A percentile compares a stretch with the other conserved stretches of the same genome.
Evolutionary conservation across 2,888 invertebrate genomes (phyloP).

Genomic region (Epinotia demarniana): DNA sequence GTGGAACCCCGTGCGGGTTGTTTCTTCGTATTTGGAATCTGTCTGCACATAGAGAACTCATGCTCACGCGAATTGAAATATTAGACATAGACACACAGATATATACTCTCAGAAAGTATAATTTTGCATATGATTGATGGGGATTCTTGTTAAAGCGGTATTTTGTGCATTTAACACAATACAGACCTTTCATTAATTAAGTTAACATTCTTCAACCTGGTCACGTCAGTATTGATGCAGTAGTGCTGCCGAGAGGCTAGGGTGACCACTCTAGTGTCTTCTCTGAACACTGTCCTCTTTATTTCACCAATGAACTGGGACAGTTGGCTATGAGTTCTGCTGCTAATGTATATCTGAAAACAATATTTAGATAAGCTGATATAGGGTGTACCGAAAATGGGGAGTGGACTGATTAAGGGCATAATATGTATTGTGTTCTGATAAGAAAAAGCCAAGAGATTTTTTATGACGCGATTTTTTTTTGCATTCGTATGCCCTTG

Average conservation of each 20-base stretch:
- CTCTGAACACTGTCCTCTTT: slow-evolving; percentile 90
- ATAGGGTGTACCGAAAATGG: too few species aligned
- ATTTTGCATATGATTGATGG: background rate
- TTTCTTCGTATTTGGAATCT: too few species aligned
- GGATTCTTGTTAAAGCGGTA: background rate
- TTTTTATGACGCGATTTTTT: too few species aligned
- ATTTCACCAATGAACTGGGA: slow-evolving; percentile 98
- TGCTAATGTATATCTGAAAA: slow-evolving; percentile 94
- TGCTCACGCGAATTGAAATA: too few species aligned
- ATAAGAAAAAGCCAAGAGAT: too few species aligned
- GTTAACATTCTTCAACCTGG: slow-evolving; percentile 87
- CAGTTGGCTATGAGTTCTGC: slow-evolving; percentile 98
- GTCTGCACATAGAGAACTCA: too few species aligned
- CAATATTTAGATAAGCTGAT: background rate
- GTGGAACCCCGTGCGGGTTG: too few species aligned
- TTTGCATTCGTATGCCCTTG: too few species aligned
- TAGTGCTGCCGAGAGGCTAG: slow-evolving; percentile 96
- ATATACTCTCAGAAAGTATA: too few species aligned
- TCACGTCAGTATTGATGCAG: slow-evolving; percentile 94
- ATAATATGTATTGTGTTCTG: too few species aligned
- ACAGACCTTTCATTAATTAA: slow-evolving; percentile 93
- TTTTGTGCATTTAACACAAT: slow-evolving; percentile 44
- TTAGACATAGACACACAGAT: too few species aligned
- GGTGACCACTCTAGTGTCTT: slow-evolving; percentile 89
- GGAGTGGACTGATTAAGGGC: too few species aligned